Evolutionary conservation across 2,888 invertebrate species (phyloP).

Genomic region (Acrobasis consociella): DNA sequence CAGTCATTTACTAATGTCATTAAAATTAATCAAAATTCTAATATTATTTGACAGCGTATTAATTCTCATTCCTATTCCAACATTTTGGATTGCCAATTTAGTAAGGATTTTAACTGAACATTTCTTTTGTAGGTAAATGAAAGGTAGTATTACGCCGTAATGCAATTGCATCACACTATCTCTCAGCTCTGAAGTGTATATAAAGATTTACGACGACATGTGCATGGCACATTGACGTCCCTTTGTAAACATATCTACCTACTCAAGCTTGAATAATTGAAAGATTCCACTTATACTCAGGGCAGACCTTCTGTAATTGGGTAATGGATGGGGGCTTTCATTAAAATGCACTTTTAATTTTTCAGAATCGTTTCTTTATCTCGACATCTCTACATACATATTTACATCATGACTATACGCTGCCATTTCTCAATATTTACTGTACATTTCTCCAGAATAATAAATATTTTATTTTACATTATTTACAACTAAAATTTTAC

Average conservation of each 20-base stretch:
- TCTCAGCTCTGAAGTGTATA: conserved; percentile 31
- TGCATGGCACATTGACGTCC: conserved; percentile 46
- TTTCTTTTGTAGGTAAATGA: too few species aligned
- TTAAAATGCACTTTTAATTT: conserved; percentile 49
- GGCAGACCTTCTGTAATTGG: conserved; percentile 2
- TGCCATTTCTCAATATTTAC: conserved; percentile 40
- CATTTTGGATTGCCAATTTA: too few species aligned
- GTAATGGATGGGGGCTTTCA: conserved; percentile 21
- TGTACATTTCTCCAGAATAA: conserved; percentile 45
- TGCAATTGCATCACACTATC: neutral
- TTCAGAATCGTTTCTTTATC: conserved; percentile 53
- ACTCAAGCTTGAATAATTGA: conserved; percentile 26
- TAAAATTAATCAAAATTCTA: too few species aligned
- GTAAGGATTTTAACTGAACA: too few species aligned
- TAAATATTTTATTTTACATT: conserved; percentile 59
- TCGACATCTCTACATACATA: conserved; percentile 64
- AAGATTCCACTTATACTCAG: neutral
- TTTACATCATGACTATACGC: conserved; percentile 55
- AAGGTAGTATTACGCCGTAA: neutral
- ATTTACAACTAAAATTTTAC: conserved; percentile 55
- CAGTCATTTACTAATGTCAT: too few species aligned
- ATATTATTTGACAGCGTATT: too few species aligned
- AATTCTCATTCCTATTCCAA: too few species aligned
- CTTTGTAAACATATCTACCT: conserved; percentile 27
- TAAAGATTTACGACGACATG: conserved; percentile 39